Evolutionary conservation across 2,113 vertebrate genomes (phyloP).

Genomic region (Syngnathoides biaculeatus): DNA sequence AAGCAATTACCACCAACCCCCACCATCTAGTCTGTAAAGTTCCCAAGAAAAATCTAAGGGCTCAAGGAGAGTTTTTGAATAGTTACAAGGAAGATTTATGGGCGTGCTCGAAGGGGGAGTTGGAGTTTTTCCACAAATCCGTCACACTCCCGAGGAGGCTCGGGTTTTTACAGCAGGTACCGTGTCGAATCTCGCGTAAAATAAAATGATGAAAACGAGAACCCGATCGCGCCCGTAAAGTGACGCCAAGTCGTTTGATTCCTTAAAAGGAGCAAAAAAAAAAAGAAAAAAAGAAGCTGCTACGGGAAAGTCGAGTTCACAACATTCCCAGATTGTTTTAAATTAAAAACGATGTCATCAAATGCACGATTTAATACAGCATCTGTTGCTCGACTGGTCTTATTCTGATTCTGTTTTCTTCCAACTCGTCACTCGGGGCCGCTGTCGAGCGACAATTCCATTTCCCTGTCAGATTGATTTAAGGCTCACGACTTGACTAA

Average conservation of each 20-base stretch:
- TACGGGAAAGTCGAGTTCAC: not conserved
- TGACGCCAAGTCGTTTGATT: constrained; percentile 36
- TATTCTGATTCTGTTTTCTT: not conserved
- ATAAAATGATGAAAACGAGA: constrained; percentile 27
- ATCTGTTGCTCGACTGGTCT: not conserved
- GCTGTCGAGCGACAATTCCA: constrained; percentile 17
- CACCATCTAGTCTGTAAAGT: not conserved
- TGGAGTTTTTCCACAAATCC: not conserved
- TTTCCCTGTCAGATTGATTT: constrained; percentile 1
- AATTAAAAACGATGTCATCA: not conserved
- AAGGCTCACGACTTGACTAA: not conserved
- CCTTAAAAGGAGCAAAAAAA: constrained; percentile 47
- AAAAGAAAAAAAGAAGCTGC: constrained; percentile 5
- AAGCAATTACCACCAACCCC: constrained; percentile 20
- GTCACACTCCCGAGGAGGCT: not conserved
- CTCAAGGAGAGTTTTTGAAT: not conserved
- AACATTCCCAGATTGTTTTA: not conserved
- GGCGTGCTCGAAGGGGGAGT: constrained; percentile 10
- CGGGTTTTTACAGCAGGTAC: constrained; percentile 31
- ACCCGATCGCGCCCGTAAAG: constrained; percentile 17
- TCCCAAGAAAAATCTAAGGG: not conserved
- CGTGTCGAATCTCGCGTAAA: constrained; percentile 21
- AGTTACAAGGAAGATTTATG: not conserved
- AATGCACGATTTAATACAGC: not conserved
- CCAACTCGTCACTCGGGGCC: constrained; percentile 36